Conservation (phyloP, 2,113 vertebrate species). For the Eclectus roratus region DNA sequence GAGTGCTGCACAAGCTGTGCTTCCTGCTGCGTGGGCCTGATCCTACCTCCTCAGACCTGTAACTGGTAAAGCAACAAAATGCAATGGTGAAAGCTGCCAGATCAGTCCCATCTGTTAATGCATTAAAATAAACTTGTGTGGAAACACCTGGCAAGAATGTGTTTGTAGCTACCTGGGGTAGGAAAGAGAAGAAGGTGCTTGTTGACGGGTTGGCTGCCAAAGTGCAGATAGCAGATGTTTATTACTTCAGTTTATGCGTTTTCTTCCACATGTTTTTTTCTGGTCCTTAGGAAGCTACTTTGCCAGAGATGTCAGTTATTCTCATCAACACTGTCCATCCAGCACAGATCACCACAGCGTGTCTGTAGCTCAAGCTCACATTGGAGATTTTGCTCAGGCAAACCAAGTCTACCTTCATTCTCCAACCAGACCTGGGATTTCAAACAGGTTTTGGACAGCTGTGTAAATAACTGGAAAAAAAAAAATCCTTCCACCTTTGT, state of each 20-base stretch:
- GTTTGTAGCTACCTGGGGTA: background rate
- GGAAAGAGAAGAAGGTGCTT: background rate
- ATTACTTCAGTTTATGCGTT: background rate
- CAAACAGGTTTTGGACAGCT: slow-evolving; percentile 69
- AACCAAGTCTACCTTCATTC: background rate
- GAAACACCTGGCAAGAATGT: background rate
- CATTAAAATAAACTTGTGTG: background rate
- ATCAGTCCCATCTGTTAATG: background rate
- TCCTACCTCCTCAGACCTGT: background rate
- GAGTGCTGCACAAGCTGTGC: background rate
- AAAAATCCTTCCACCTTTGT: slow-evolving; percentile 72
- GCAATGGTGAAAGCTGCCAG: background rate
- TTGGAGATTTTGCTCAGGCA: slow-evolving; percentile 58
- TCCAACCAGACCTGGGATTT: slow-evolving; percentile 26
- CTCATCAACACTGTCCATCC: slow-evolving; percentile 12
- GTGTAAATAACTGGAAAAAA: slow-evolving; percentile 9
- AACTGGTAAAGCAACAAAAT: background rate
- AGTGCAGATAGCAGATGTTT: background rate
- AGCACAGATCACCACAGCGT: background rate
- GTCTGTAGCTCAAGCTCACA: slow-evolving; percentile 69
- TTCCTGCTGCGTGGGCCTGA: background rate
- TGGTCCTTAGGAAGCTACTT: slow-evolving; percentile 76
- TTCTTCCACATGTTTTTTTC: background rate
- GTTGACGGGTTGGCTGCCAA: background rate
- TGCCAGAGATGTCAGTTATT: slow-evolving; percentile 71